phyloP scores from a whole-genome alignment of 2,888 invertebrate genomes.

The Tricholauxania praeusta region DNA sequence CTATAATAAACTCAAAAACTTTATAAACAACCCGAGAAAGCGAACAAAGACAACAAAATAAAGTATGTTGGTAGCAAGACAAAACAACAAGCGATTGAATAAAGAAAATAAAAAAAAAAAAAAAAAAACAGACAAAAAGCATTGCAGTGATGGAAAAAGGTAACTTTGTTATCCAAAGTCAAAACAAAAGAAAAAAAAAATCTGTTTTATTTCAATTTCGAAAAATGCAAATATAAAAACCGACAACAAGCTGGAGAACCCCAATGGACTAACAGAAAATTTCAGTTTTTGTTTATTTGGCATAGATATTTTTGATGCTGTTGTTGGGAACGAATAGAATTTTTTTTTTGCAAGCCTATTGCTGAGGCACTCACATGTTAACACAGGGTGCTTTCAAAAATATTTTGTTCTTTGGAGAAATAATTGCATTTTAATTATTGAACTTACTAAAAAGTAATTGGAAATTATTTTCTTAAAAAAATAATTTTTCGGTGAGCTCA shows the following conservation, averaged over 20 bases:
- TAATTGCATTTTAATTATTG: no score
- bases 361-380: no score
- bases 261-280: conserved; percentile 22
- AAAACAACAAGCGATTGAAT: conserved; percentile 16
- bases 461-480: no score
- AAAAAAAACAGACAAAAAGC: background rate
- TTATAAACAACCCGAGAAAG: background rate
- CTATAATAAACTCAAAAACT: background rate
- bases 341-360: no score
- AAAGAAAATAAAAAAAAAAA: conserved; percentile 7
- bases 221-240: conserved; percentile 9
- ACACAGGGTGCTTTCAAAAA: no score
- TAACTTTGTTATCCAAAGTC: conserved; percentile 37
- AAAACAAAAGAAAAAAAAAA: conserved; percentile 27
- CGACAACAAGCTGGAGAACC: conserved; percentile 13
- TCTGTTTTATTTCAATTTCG: conserved; percentile 13
- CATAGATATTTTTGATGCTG: conserved; percentile 17
- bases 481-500: no score
- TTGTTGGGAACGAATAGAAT: no score
- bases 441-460: no score
- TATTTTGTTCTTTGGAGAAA: no score
- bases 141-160: conserved; percentile 17
- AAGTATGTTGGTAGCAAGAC: conserved; percentile 21
- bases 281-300: background rate
- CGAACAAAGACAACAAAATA: no score